These are phyloP conservation scores for Nowickia ferox DNA, from an alignment of 2,888 invertebrate species.

Conservation along the genomic window DNA sequence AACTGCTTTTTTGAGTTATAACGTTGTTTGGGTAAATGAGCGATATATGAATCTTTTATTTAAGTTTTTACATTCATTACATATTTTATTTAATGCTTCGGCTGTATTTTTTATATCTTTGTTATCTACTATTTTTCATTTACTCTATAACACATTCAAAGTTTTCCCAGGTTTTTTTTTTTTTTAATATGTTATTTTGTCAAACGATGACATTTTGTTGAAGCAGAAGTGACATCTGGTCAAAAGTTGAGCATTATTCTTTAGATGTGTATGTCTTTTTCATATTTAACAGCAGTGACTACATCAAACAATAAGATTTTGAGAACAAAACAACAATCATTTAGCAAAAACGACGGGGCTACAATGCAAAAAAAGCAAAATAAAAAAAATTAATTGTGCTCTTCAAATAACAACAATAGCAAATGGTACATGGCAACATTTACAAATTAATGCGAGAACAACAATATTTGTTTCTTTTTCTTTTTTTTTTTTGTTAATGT, in stretches of 20 bases:
- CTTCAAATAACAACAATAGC: conserved; percentile 53
- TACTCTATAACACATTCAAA: conserved; percentile 19
- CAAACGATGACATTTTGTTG: conserved; percentile 54
- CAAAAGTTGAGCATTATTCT: conserved; percentile 56
- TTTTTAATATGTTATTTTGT: conserved; percentile 46
- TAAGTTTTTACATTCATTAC: not conserved
- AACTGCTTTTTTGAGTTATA: no score
- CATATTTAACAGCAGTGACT: conserved; percentile 40
- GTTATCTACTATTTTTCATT: conserved; percentile 15
- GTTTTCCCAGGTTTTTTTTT: conserved; percentile 1
- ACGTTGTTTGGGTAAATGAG: no score
- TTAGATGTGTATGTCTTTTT: not conserved
- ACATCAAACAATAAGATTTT: conserved; percentile 56
- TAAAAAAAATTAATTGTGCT: conserved; percentile 35
- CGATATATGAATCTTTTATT: no score
- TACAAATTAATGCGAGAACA: conserved; percentile 66
- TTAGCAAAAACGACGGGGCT: conserved; percentile 33
- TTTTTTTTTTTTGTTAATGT: conserved; percentile 35
- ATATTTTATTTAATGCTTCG: not conserved
- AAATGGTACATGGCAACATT: conserved; percentile 52
- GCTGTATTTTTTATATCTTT: not conserved
- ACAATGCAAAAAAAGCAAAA: not conserved
- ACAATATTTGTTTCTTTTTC: conserved; percentile 23
- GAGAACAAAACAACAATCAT: conserved; percentile 54
- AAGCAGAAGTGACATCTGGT: conserved; percentile 56